A percentile compares a stretch with the other conserved stretches of the same genome.
These are phyloP conservation scores for Carollia perspicillata DNA, from an alignment of 2,113 vertebrate species.

Conservation along the genomic window DNA sequence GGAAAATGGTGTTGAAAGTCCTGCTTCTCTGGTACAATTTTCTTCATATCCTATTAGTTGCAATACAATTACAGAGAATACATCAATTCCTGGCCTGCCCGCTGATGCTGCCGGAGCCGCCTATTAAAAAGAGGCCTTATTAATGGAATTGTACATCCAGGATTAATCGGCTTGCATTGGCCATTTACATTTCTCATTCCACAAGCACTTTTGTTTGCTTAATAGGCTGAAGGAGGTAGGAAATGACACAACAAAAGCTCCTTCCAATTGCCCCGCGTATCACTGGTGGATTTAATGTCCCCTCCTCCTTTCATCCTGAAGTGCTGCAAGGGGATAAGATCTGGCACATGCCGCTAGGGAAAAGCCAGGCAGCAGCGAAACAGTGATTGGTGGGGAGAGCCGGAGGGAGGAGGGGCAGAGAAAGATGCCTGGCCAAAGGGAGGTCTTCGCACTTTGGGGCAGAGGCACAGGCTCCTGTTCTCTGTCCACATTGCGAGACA, in stretches of 20 bases:
- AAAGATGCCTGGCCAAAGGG: background rate
- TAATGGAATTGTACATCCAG: slow-evolving; percentile 86
- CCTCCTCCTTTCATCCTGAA: slow-evolving; percentile 51
- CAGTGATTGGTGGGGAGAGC: background rate
- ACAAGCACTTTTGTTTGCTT: slow-evolving; percentile 87
- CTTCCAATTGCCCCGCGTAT: slow-evolving; percentile 74
- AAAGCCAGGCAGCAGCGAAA: background rate
- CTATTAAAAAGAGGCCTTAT: slow-evolving; percentile 85
- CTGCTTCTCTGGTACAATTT: slow-evolving; percentile 81
- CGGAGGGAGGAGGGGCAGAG: background rate
- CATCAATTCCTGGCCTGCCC: slow-evolving; percentile 84
- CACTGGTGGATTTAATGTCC: slow-evolving; percentile 76
- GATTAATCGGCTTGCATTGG: slow-evolving; percentile 82
- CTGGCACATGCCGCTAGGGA: slow-evolving; percentile 41
- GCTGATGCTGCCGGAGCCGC: slow-evolving; percentile 78
- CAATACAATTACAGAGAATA: slow-evolving; percentile 85
- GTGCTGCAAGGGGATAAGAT: slow-evolving; percentile 53
- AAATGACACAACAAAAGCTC: slow-evolving; percentile 82
- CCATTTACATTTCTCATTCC: slow-evolving; percentile 88
- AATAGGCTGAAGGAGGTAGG: slow-evolving; percentile 86
- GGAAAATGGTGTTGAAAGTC: slow-evolving; percentile 80
- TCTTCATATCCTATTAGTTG: slow-evolving; percentile 85
- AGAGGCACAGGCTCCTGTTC: background rate
- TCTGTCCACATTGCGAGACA: background rate
- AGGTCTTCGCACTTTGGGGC: background rate